These are phyloP conservation scores for Liolophura sinensis DNA, from an alignment of 1,140 invertebrate genomes.

Conservation along the genomic window DNA sequence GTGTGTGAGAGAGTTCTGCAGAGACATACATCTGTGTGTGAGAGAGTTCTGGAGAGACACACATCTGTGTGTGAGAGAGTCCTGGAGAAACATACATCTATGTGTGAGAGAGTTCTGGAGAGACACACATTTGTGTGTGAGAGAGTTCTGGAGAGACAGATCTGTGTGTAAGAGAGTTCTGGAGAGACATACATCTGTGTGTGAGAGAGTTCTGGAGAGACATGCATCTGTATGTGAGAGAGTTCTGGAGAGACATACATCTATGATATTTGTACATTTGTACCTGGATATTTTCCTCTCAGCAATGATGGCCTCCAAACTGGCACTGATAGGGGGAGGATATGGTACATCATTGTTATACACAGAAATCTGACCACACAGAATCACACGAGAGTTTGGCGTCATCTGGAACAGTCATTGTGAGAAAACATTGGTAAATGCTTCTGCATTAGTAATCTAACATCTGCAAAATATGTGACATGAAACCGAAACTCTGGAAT, in stretches of 20 bases:
- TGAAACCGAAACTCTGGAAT: too few species aligned
- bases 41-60: too few species aligned
- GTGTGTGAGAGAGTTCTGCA: too few species aligned
- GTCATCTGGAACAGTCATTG: slow-evolving; percentile 50
- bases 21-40: too few species aligned
- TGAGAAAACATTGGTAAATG: not conserved
- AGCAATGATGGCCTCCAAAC: slow-evolving; percentile 29
- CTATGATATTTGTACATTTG: not conserved
- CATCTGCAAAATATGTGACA: not conserved
- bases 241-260: not conserved
- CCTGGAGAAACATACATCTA: too few species aligned
- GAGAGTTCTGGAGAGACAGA: too few species aligned
- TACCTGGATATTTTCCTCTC: slow-evolving; percentile 51
- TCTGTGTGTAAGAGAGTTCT: too few species aligned
- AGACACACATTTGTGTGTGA: too few species aligned
- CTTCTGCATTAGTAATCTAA: not conserved
- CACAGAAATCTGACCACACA: slow-evolving; percentile 54
- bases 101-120: too few species aligned
- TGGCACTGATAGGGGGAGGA: slow-evolving; percentile 45
- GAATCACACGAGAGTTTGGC: slow-evolving; percentile 41
- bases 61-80: too few species aligned
- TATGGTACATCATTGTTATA: slow-evolving; percentile 54
- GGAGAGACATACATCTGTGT: not conserved
- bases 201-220: not conserved
- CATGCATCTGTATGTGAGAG: not conserved